A percentile compares a stretch with the other conserved stretches of the same genome.
Evolutionary conservation across 2,113 vertebrate genomes (phyloP).

Genomic region (Chlorocebus sabaeus): DNA sequence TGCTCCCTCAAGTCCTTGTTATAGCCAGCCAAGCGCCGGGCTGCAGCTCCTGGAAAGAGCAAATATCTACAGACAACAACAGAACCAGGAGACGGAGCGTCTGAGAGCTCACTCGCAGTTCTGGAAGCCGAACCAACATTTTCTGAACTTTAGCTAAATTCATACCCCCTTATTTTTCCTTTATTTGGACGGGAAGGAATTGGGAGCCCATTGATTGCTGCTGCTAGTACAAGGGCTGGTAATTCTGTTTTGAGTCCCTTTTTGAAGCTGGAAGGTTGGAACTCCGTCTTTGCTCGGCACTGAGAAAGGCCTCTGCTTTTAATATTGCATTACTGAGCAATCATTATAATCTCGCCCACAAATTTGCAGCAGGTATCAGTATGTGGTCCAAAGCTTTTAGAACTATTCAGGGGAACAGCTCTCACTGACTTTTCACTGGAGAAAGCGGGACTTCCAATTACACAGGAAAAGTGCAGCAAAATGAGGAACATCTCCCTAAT

Average conservation of each 20-base stretch:
- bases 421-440: slow-evolving; percentile 31
- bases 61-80: slow-evolving; percentile 87
- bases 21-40: slow-evolving; percentile 90
- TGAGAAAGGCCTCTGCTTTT: slow-evolving; percentile 41
- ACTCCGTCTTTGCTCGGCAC: neutral
- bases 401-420: slow-evolving; percentile 60
- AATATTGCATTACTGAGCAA: slow-evolving; percentile 68
- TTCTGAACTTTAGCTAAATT: slow-evolving; percentile 36
- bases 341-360: slow-evolving; percentile 56
- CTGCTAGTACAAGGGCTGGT: neutral
- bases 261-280: neutral
- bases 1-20: slow-evolving; percentile 96
- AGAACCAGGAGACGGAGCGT: slow-evolving; percentile 78
- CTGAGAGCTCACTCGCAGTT: slow-evolving; percentile 81
- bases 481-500: slow-evolving; percentile 74
- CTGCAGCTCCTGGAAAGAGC: slow-evolving; percentile 89
- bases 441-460: slow-evolving; percentile 75
- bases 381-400: slow-evolving; percentile 62
- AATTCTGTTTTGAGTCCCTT: neutral
- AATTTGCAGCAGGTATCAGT: slow-evolving; percentile 12
- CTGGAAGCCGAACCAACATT: neutral
- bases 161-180: neutral
- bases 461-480: slow-evolving; percentile 67
- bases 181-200: neutral
- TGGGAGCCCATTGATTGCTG: neutral